Percentiles rank a stretch among this genome's conserved stretches.
phyloP scores from a whole-genome alignment of 2,113 vertebrate genomes.

The Galemys pyrenaicus region DNA sequence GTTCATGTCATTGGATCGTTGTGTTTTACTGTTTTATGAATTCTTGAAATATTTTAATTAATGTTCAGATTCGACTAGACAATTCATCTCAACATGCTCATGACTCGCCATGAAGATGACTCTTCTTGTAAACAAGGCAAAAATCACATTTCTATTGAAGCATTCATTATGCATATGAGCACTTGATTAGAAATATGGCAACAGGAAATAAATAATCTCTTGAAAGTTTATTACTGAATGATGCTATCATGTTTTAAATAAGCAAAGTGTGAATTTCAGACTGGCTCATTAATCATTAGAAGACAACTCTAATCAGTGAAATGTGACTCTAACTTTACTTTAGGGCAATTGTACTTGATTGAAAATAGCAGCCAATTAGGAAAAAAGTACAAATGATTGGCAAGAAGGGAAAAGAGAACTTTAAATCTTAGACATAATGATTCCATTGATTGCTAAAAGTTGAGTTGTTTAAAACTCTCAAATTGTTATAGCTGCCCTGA shows the following conservation, averaged over 20 bases:
- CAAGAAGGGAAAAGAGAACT: constrained; percentile 32
- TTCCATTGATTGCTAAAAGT: constrained; percentile 52
- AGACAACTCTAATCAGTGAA: constrained; percentile 63
- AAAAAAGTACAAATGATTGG: constrained; percentile 62
- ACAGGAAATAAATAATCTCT: constrained; percentile 28
- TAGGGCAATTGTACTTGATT: constrained; percentile 69
- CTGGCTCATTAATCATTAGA: constrained; percentile 66
- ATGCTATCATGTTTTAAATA: constrained; percentile 59
- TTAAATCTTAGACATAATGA: constrained; percentile 15
- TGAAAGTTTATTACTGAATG: constrained; percentile 45
- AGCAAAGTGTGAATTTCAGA: constrained; percentile 59
- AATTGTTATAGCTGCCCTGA: neutral
- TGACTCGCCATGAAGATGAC: neutral
- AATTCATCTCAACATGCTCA: neutral
- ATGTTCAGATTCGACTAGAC: neutral
- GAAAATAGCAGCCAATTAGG: constrained; percentile 69
- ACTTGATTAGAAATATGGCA: constrained; percentile 63
- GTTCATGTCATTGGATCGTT: neutral
- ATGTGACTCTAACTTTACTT: constrained; percentile 51
- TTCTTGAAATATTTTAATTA: neutral
- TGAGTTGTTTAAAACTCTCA: constrained; percentile 42
- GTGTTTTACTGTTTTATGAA: neutral
- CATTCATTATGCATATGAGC: constrained; percentile 57
- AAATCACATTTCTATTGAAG: constrained; percentile 32
- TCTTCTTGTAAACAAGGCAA: constrained; percentile 49